These are phyloP conservation scores for Manduca sexta DNA, from an alignment of 1,140 invertebrate species.

Conservation along the genomic window DNA sequence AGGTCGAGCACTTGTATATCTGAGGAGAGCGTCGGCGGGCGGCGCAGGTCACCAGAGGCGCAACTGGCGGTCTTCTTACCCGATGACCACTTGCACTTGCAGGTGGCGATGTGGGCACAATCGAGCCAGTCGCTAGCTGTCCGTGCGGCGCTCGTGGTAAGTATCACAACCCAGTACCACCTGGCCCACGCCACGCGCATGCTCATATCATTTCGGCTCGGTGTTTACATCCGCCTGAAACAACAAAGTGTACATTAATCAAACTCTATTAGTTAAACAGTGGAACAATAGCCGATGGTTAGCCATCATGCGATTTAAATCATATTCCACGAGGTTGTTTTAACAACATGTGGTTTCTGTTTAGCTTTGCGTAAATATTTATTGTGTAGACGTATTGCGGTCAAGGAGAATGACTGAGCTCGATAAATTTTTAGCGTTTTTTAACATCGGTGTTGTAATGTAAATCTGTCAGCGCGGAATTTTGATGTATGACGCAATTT, in stretches of 20 bases:
- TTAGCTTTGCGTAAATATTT: constrained; percentile 6
- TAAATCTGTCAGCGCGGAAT: too few relatives aligned
- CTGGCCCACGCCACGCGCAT: constrained; percentile 68
- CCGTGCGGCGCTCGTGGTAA: constrained; percentile 66
- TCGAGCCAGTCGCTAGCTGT: constrained; percentile 83
- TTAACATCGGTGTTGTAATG: too few relatives aligned
- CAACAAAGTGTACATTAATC: constrained; percentile 42
- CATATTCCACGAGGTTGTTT: constrained; percentile 17
- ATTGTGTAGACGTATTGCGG: constrained; percentile 7
- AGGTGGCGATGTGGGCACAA: constrained; percentile 81
- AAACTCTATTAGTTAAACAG: constrained; percentile 30
- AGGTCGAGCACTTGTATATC: constrained; percentile 91
- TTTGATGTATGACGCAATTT: too few relatives aligned
- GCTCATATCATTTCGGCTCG: constrained; percentile 69
- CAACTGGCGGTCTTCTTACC: constrained; percentile 91
- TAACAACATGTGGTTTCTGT: constrained; percentile 17
- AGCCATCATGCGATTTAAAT: constrained; percentile 10
- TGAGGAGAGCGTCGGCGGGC: constrained; percentile 83
- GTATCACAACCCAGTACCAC: constrained; percentile 69
- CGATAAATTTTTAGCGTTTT: background rate
- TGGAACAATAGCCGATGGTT: constrained; percentile 21
- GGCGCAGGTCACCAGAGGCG: constrained; percentile 82
- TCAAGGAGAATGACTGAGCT: constrained; percentile 11
- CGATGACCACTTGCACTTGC: constrained; percentile 91
- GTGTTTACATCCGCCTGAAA: constrained; percentile 66